Evolutionary conservation across 2,888 invertebrate species (phyloP), one percentile per base, ranked within the genome.

Genomic region (Oegoconia quadripuncta): DNA sequence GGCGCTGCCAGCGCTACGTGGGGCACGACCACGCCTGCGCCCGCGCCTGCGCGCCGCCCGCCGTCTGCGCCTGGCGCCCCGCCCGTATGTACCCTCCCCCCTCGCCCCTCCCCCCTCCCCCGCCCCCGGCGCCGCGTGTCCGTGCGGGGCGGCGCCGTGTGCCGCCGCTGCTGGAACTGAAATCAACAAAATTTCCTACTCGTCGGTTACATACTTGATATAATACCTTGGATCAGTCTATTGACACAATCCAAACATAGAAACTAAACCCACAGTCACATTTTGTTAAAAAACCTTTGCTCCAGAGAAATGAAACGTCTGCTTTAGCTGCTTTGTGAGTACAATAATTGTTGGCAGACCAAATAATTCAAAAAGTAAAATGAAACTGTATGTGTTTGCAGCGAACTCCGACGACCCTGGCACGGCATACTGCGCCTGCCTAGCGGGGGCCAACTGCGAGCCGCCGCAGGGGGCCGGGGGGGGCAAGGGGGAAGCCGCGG

Each of bases 71-170:
- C 1, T 83, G 82, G 78, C 59, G 53, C 1, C 61, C 72, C 2
- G 57, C 66, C 44, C 52, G 79, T 77, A 30, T 45, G 61, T 56
- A n/a, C n/a, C n/a, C n/a, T n/a, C n/a, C n/a, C n/a, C n/a, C n/a
- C n/a, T n/a, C n/a, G n/a, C n/a, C n/a, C n/a, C n/a, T n/a, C n/a
- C n/a, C n/a, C n/a, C n/a, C n/a, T n/a, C n/a, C n/a, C n/a, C n/a
- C n/a, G n/a, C n/a, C n/a, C n/a, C n/a, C n/a, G n/a, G n/a, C n/a
- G 89, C 40, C 97, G 97, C 75, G 89, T 91, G 2, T 89, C 90
- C 37, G 93, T 94, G 12, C 97, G 93, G 88, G 89, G 91, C 36
- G 97, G 97, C 1, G 89, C 90, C 32, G 90, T 90, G 52, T 97
- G 97, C 81, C 73, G 88, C 38, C 90, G 90, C 44, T 90, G 89